Percentiles rank a stretch among this genome's conserved stretches.
Conservation (phyloP, 2,888 invertebrate genomes). For the Aleiodes leptofemur region DNA sequence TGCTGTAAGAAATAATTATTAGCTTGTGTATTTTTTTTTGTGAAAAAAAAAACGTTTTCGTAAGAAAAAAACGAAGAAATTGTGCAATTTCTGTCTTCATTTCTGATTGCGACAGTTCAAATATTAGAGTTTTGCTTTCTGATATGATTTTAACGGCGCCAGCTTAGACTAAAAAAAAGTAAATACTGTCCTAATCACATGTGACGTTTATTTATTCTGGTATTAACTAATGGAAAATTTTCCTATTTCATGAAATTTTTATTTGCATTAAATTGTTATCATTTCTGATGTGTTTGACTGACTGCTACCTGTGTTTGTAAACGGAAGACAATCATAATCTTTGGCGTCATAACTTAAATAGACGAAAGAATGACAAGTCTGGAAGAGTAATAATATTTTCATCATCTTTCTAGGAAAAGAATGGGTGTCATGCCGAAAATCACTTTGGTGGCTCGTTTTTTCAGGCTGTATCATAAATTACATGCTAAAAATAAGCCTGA, state of each 20-base stretch:
- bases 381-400: not conserved
- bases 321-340: too few relatives aligned
- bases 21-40: too few relatives aligned
- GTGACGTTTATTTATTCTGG: too few relatives aligned
- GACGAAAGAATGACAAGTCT: not conserved
- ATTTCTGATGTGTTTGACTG: not conserved
- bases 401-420: constrained; percentile 49
- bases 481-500: constrained; percentile 81
- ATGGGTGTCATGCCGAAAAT: constrained; percentile 65
- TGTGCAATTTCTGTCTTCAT: too few relatives aligned
- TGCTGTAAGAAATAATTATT: too few relatives aligned
- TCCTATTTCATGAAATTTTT: not conserved
- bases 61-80: too few relatives aligned
- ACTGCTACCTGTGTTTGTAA: not conserved
- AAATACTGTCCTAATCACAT: not conserved
- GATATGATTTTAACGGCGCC: too few relatives aligned
- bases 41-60: too few relatives aligned
- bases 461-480: constrained; percentile 82
- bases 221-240: too few relatives aligned
- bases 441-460: constrained; percentile 80
- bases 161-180: too few relatives aligned
- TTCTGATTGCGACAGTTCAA: too few relatives aligned
- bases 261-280: constrained; percentile 14
- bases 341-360: not conserved
- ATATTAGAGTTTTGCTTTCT: too few relatives aligned